Percentiles rank a stretch among this genome's conserved stretches.
Conservation (phyloP, 2,113 vertebrate species). For the Triplophysa dalaica region DNA sequence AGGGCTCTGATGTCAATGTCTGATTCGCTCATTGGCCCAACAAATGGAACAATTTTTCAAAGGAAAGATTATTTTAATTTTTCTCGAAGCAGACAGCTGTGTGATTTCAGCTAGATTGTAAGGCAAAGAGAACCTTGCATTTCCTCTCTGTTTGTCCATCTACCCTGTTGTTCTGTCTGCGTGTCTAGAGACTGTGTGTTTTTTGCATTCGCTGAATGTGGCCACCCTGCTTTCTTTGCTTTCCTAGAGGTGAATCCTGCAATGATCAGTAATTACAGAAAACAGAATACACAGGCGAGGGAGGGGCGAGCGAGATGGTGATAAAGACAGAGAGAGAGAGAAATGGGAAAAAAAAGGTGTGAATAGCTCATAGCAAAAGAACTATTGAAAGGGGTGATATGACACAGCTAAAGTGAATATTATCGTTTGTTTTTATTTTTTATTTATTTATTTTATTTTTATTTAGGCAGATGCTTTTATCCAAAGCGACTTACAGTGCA, state of each 20-base stretch:
- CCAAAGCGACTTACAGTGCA: too few relatives aligned
- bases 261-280: neutral
- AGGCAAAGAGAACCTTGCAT: neutral
- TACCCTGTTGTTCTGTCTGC: neutral
- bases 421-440: too few relatives aligned
- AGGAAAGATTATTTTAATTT: neutral
- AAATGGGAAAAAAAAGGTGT: constrained; percentile 8
- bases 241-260: neutral
- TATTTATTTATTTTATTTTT: too few relatives aligned
- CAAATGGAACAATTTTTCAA: constrained; percentile 46
- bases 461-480: too few relatives aligned
- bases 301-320: neutral
- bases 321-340: neutral
- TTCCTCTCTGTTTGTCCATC: neutral
- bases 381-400: neutral
- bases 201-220: too few relatives aligned
- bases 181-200: neutral
- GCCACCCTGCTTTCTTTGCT: too few relatives aligned
- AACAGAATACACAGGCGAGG: neutral
- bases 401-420: too few relatives aligned
- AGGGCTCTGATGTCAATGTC: constrained; percentile 10
- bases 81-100: constrained; percentile 4
- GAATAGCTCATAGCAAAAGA: neutral
- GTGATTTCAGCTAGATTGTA: neutral
- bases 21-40: constrained; percentile 47